Conservation (phyloP, 2,888 invertebrate species). For the Ryuthela nishihirai region DNA sequence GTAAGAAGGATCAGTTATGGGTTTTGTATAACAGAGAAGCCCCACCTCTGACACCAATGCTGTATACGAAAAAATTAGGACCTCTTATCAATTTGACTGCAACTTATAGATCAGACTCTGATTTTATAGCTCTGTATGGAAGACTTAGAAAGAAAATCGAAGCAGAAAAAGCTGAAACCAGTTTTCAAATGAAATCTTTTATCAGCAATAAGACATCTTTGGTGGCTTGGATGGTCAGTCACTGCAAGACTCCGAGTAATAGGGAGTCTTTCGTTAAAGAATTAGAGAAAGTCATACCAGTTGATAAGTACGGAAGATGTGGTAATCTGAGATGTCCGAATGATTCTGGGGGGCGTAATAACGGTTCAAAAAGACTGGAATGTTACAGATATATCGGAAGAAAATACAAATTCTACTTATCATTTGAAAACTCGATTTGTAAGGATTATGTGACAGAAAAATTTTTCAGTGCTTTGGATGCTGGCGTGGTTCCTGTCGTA, state of each 20-base stretch:
- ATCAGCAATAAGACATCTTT: too few species aligned
- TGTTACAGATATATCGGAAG: conserved; percentile 49
- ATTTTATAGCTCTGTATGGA: too few species aligned
- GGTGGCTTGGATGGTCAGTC: conserved; percentile 9
- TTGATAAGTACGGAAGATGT: conserved; percentile 15
- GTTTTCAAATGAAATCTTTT: too few species aligned
- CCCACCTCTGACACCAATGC: too few species aligned
- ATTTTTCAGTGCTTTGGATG: conserved; percentile 40
- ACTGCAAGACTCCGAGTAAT: neutral
- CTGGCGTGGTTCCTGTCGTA: conserved; percentile 45
- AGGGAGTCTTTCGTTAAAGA: conserved; percentile 10
- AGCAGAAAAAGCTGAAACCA: too few species aligned
- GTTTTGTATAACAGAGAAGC: too few species aligned
- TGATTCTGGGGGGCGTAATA: too few species aligned
- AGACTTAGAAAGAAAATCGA: too few species aligned
- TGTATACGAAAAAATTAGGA: too few species aligned
- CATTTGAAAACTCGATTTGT: conserved; percentile 38
- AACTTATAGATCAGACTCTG: too few species aligned
- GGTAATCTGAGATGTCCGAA: neutral
- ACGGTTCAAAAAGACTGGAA: conserved; percentile 40
- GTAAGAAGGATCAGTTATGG: too few species aligned
- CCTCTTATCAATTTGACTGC: too few species aligned
- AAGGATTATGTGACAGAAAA: conserved; percentile 47
- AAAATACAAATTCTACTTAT: neutral
- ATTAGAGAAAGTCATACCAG: conserved; percentile 4